Evolutionary conservation across 2,888 invertebrate genomes (phyloP), one percentile per base, ranked within the genome.

Genomic region (Horisme vitalbata): DNA sequence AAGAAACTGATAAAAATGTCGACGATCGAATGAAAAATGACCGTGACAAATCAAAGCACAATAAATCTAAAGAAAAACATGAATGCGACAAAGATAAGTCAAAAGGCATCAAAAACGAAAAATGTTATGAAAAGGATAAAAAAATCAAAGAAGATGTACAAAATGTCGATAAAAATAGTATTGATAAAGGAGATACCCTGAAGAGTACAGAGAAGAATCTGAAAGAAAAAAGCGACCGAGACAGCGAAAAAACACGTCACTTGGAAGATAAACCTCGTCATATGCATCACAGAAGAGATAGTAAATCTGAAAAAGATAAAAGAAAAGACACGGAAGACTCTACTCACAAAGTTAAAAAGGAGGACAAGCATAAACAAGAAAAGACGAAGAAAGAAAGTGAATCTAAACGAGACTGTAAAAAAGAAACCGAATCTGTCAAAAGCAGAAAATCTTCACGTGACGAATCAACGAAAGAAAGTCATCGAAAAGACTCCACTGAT

Each of bases 401-500:
- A 4, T 45, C 64, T 20, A 88, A 86, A 65, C 75, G 79, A 27
- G 91, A 91, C 12, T 65, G 62, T 45, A 91, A 91, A 76, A 83
- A 83, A 59, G 87, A 87, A 26, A 63, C 60, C 13, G 89, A 88
- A 31, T 57, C 63, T 12, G 57, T 65, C 10, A 90, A 85, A 72
- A 69, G 65, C 55, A 72, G 84, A 23, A 90, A 90, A 57, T 74
- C 81, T 28, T 89, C 90, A 5, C 77, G 83, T 62, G 90, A 90
- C 53, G 90, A 90, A 67, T 68, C 74, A 27, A 56, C 71, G 0
- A 77, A 79, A 62, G 90, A 90, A 51, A 66, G 89, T 7, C 71
- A 72, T 59, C 76, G 90, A 4, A 90, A 90, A 70, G 90, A 90
- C 75, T 90, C 90, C 5, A 90, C 89, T 9, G 90, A 90, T 59